These are phyloP conservation scores for Heterochromis multidens DNA, from an alignment of 2,113 vertebrate genomes.

Conservation along the genomic window DNA sequence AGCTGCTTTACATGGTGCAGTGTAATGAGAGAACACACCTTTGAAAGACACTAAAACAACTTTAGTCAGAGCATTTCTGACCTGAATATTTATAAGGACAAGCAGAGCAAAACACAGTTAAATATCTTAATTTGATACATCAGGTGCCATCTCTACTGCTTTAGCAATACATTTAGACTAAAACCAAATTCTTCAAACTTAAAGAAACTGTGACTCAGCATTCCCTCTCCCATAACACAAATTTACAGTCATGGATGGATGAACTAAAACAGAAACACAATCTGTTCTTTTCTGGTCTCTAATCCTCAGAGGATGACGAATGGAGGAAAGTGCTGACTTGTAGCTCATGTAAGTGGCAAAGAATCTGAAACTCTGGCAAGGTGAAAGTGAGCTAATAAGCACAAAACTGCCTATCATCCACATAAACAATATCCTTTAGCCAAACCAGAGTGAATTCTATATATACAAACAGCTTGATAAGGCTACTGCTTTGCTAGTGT, in stretches of 20 bases:
- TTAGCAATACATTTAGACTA: not conserved
- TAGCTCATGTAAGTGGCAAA: not conserved
- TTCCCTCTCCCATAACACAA: not conserved
- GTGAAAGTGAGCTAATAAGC: slow-evolving; percentile 14
- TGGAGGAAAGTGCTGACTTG: slow-evolving; percentile 1
- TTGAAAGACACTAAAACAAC: slow-evolving; percentile 33
- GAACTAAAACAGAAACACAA: slow-evolving; percentile 16
- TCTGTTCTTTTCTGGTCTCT: slow-evolving; percentile 19
- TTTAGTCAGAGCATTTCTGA: slow-evolving; percentile 6
- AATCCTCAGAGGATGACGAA: not conserved
- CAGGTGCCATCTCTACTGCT: not conserved
- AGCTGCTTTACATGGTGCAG: slow-evolving; percentile 37
- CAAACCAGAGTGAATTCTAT: not conserved
- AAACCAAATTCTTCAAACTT: not conserved
- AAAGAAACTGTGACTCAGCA: slow-evolving; percentile 20
- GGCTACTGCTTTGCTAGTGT: not conserved
- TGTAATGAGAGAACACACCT: slow-evolving; percentile 44
- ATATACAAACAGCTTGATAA: not conserved
- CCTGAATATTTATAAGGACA: slow-evolving; percentile 33
- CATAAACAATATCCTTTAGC: not conserved
- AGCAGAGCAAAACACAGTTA: not conserved
- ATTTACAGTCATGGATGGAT: slow-evolving; percentile 6
- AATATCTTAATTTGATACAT: slow-evolving; percentile 10
- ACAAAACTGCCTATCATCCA: not conserved
- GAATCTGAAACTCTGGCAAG: slow-evolving; percentile 20